Conservation (phyloP, 1,140 invertebrate species). For the Araneus ventricosus region DNA sequence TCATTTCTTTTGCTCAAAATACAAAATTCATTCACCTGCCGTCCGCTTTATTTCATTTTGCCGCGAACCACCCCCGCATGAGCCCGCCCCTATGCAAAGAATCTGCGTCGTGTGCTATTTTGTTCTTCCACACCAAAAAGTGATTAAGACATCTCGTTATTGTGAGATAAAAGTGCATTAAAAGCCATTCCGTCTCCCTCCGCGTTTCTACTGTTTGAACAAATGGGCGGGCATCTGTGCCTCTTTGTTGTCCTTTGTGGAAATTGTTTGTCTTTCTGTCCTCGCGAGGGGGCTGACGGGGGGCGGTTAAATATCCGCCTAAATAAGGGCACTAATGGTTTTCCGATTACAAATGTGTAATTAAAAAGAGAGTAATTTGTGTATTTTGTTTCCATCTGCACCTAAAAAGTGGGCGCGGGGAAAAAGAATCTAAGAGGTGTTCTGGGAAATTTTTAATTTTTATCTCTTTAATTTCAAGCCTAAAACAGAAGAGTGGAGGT, state of each 20-base stretch:
- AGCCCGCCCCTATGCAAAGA: constrained; percentile 9
- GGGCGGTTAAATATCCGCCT: constrained; percentile 17
- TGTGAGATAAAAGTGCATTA: constrained; percentile 51
- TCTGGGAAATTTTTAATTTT: constrained; percentile 30
- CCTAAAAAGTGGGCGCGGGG: background rate
- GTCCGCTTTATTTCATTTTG: background rate
- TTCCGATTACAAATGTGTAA: constrained; percentile 48
- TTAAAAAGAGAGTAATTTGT: constrained; percentile 44
- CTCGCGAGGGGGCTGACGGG: background rate
- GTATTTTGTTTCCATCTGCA: constrained; percentile 32
- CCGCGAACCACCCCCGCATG: background rate
- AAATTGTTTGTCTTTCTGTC: constrained; percentile 39
- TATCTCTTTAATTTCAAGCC: background rate
- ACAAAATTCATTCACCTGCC: too few relatives aligned
- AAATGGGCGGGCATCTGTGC: background rate
- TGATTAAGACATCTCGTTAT: constrained; percentile 51
- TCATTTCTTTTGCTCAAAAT: background rate
- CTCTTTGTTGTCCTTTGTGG: constrained; percentile 5
- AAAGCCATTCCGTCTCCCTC: background rate
- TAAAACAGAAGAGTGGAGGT: background rate
- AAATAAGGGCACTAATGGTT: constrained; percentile 50
- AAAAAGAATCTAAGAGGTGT: background rate
- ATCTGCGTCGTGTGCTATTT: constrained; percentile 4
- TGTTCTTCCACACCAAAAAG: constrained; percentile 29
- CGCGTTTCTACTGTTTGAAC: background rate